phyloP scores from a whole-genome alignment of 2,888 invertebrate genomes.

The Dexiosoma caninum region DNA sequence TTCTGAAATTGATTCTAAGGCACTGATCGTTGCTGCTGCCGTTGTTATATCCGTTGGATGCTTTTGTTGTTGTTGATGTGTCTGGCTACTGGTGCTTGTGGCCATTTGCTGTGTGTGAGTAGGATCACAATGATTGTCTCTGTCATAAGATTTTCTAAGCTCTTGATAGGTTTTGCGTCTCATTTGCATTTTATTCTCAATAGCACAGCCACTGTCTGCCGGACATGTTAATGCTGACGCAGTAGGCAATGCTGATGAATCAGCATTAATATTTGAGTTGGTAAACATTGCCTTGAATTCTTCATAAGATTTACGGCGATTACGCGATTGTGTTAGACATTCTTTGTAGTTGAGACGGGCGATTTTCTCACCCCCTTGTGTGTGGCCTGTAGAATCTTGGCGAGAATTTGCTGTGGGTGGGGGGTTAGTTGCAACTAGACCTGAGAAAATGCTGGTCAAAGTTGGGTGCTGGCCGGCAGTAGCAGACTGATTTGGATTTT shows the following conservation, averaged over 20 bases:
- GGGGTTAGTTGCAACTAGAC: neutral
- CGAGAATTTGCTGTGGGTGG: neutral
- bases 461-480: conserved; percentile 52
- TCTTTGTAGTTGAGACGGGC: conserved; percentile 76
- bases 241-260: neutral
- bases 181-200: conserved; percentile 65
- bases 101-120: conserved; percentile 21
- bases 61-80: conserved; percentile 18
- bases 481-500: conserved; percentile 63
- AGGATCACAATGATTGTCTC: conserved; percentile 51
- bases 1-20: conserved; percentile 75
- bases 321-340: conserved; percentile 77
- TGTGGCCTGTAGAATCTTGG: conserved; percentile 1
- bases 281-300: conserved; percentile 77
- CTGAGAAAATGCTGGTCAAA: conserved; percentile 64
- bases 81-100: neutral
- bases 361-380: conserved; percentile 71
- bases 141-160: conserved; percentile 55
- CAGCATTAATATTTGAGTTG: conserved; percentile 14
- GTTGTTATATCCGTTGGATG: conserved; percentile 30
- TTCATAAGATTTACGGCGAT: conserved; percentile 78
- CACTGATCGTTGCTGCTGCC: conserved; percentile 48
- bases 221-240: neutral
- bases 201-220: conserved; percentile 26
- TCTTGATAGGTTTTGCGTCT: conserved; percentile 70